Percentiles rank a stretch among this genome's conserved stretches.
These are phyloP conservation scores for Eulemur albifrons DNA, from an alignment of 2,797 vertebrate genomes.

Conservation along the genomic window DNA sequence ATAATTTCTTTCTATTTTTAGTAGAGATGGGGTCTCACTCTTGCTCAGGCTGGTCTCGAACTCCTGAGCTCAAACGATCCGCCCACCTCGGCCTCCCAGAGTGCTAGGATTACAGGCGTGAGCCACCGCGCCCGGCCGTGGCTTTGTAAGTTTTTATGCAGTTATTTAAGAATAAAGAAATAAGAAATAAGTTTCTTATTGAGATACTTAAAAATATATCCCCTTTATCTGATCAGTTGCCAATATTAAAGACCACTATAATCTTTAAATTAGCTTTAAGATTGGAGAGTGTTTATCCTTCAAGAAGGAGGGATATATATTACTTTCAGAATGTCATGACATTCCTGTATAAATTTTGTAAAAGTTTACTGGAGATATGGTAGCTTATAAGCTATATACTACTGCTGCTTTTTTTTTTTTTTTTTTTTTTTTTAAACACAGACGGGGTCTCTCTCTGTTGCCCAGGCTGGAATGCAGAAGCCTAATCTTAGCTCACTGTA, in stretches of 20 bases:
- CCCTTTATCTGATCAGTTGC: not conserved
- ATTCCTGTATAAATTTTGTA: conserved; percentile 36
- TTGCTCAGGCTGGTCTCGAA: too few relatives aligned
- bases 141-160: conserved; percentile 4
- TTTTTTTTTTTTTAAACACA: not conserved
- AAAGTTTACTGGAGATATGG: not conserved
- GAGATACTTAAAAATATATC: conserved; percentile 18
- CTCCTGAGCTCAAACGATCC: too few relatives aligned
- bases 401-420: too few relatives aligned
- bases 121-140: too few relatives aligned
- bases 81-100: too few relatives aligned
- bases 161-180: conserved; percentile 26
- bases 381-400: not conserved
- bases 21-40: too few relatives aligned
- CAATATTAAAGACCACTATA: not conserved
- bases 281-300: not conserved
- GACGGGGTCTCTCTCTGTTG: not conserved
- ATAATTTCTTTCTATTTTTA: too few relatives aligned
- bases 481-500: not conserved
- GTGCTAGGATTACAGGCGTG: too few relatives aligned
- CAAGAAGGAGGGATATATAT: not conserved
- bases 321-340: not conserved
- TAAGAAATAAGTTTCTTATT: conserved; percentile 8
- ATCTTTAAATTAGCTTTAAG: conserved; percentile 30
- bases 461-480: not conserved